Percentiles rank a stretch among this genome's conserved stretches.
phyloP scores from a whole-genome alignment of 2,888 invertebrate genomes.

The Drosophila dives region DNA sequence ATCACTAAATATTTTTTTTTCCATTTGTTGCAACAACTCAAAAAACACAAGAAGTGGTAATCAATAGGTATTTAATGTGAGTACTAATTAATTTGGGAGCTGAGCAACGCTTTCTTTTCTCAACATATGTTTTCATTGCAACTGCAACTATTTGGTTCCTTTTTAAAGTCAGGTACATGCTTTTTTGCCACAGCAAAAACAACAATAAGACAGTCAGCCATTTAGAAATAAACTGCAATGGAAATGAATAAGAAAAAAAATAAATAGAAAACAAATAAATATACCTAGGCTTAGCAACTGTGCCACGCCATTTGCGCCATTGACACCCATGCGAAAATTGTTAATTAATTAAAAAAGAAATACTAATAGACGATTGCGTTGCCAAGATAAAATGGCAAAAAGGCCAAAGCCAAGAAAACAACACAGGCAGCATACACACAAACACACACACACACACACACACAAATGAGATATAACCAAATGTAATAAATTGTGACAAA shows the following conservation, averaged over 20 bases:
- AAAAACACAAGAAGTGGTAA: background rate
- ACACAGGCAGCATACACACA: slow-evolving; percentile 36
- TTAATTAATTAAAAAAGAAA: slow-evolving; percentile 77
- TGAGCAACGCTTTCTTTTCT: slow-evolving; percentile 23
- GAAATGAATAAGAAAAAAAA: slow-evolving; percentile 14
- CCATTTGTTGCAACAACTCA: background rate
- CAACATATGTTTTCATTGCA: slow-evolving; percentile 21
- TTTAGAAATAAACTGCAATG: slow-evolving; percentile 15
- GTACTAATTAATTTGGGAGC: background rate
- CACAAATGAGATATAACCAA: slow-evolving; percentile 35
- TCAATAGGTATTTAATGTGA: background rate
- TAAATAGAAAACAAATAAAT: slow-evolving; percentile 29
- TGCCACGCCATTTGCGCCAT: slow-evolving; percentile 63
- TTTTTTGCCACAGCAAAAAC: slow-evolving; percentile 6
- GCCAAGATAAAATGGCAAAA: slow-evolving; percentile 70
- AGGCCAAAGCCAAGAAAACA: slow-evolving; percentile 49
- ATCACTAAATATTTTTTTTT: background rate
- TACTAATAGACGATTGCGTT: slow-evolving; percentile 74
- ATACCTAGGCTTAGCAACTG: slow-evolving; percentile 22
- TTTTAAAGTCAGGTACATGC: slow-evolving; percentile 24
- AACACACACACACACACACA: slow-evolving; percentile 18
- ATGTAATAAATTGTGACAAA: slow-evolving; percentile 77
- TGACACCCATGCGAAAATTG: slow-evolving; percentile 75
- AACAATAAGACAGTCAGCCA: slow-evolving; percentile 6
- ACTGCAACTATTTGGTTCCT: slow-evolving; percentile 17